Base-by-base conservation (phyloP, 2,888 invertebrate genomes). In the Elaeidobius kamerunicus region DNA sequence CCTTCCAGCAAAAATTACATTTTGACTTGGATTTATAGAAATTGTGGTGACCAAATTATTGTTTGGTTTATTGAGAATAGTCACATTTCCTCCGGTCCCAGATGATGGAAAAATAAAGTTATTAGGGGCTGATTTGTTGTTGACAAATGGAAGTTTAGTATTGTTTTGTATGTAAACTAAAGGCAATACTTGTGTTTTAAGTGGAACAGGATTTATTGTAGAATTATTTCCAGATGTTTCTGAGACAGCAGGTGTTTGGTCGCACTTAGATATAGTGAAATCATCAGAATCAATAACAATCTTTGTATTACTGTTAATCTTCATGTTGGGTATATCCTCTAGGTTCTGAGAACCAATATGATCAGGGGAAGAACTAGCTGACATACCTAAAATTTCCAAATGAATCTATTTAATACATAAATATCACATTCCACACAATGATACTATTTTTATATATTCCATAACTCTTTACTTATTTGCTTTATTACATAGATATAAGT, bases 151-250 rank as follows among this genome's bases (percentile, higher is more conserved):
- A 39, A 61, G 42, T 50, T 61, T 65, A 51, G 61, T 78, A 12
- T 75, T 73, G n/a, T 76, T 74, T 67, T 81, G 81, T 49, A 82
- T 79, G 63, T 81, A 82, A 30, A 82, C 79, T 59, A 82, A 73
- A 61, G 80, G 81, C n/a, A 81, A 73, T 59, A 80, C 71, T 34
- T 75, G 67, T 28, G 69, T 62, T 61, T 71, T 70, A 46, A 68
- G 56, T 34, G 63, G 56, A 36, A 61, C 50, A 12, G 66, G 41
- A 32, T n/a, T n/a, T n/a, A n/a, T n/a, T n/a, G 61, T 61, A 44
- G 61, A 58, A 42, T 57, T 49, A 30, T 56, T 57, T 34, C 52
- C 50, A 38, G 64, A 41, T 41, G 52, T 45, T 27, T 54, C 46
- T n/a, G 23, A 53, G 35, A 52, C 40, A 44, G 57, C 45, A 41